A percentile compares a stretch with the other conserved stretches of the same genome.
These are phyloP conservation scores for Cranoglanis bouderius DNA, from an alignment of 2,113 vertebrate species.

Conservation along the genomic window DNA sequence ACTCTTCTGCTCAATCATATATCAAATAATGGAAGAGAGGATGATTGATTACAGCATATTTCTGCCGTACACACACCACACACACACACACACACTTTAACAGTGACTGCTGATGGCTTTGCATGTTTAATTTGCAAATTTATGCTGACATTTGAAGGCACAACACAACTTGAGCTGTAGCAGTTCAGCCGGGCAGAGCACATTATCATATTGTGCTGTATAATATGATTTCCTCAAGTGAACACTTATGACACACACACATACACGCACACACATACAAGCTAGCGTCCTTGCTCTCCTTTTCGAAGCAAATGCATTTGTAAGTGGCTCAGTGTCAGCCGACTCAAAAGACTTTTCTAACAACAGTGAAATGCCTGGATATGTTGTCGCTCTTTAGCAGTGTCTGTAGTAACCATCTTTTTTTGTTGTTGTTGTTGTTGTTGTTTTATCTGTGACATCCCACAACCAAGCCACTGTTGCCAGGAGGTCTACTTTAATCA, in stretches of 20 bases:
- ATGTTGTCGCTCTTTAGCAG: conserved; percentile 12
- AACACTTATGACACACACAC: conserved; percentile 57
- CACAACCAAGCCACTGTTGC: conserved; percentile 10
- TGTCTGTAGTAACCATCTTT: conserved; percentile 6
- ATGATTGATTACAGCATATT: conserved; percentile 50
- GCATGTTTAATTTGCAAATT: conserved; percentile 79
- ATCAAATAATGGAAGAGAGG: conserved; percentile 32
- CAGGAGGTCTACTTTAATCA: conserved; percentile 30
- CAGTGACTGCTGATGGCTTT: conserved; percentile 69
- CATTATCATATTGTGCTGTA: conserved; percentile 77
- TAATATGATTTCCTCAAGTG: conserved; percentile 77
- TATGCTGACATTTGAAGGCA: conserved; percentile 81
- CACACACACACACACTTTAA: conserved; percentile 56
- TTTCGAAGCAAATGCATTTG: conserved; percentile 39
- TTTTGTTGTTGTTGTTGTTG: not conserved
- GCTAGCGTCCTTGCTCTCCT: conserved; percentile 10
- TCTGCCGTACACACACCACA: conserved; percentile 29
- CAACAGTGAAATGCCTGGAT: conserved; percentile 24
- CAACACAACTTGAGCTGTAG: conserved; percentile 72
- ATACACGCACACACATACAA: conserved; percentile 51
- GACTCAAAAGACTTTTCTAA: conserved; percentile 35
- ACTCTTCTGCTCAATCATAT: conserved; percentile 30
- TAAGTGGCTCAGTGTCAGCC: conserved; percentile 35
- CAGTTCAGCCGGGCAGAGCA: conserved; percentile 71
- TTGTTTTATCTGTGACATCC: conserved; percentile 1